Base-by-base conservation (phyloP, 1,140 invertebrate species). In the Macrobrachium rosenbergii region DNA sequence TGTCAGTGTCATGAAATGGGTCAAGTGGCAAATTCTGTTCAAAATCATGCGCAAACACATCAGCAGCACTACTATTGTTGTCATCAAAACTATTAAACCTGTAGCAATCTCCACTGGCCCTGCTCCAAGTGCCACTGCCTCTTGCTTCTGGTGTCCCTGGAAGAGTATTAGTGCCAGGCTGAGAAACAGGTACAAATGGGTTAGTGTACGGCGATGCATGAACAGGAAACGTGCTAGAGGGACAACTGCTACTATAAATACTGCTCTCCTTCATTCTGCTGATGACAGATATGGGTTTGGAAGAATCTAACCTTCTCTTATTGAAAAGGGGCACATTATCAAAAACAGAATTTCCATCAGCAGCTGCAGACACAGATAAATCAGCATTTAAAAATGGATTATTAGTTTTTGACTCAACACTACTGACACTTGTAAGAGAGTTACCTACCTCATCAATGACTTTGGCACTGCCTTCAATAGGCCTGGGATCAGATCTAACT, bases 151-250 rank as follows among this genome's bases (percentile, higher is more conserved):
- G 64, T 59, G 45, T 2, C 17, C 23, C 45, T 79, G 62, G 19
- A 14, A 45, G 58, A 67, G 81, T 69, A 81, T 85, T 83, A 88
- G 87, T 82, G 63, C 75, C 67, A 58, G 83, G 79, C 67, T 76
- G 77, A 43, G 76, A 86, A 76, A 83, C 19, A 12, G 85, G 78
- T 43, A 77, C 75, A 78, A 69, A 82, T 77, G 82, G 78, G 85
- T 87, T 87, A 87, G 85, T 87, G 23, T 59, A 19, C n/a, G 76
- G 69, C 23, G 77, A 75, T 23, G 85, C 85, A 75, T 69, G 79
- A 43, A 75, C 28, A 45, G 85, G 85, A 75, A 64, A 81, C 19
- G 58, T 87, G 64, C 62, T 81, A 28, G 64, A 62, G 67, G 79
- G 78, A 28, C 75, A 79, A 76, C 85, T 81, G 79, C 85, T 82